A percentile compares a stretch with the other conserved stretches of the same genome.
Evolutionary conservation across 2,113 vertebrate genomes (phyloP).

Genomic region (Dromaius novaehollandiae): DNA sequence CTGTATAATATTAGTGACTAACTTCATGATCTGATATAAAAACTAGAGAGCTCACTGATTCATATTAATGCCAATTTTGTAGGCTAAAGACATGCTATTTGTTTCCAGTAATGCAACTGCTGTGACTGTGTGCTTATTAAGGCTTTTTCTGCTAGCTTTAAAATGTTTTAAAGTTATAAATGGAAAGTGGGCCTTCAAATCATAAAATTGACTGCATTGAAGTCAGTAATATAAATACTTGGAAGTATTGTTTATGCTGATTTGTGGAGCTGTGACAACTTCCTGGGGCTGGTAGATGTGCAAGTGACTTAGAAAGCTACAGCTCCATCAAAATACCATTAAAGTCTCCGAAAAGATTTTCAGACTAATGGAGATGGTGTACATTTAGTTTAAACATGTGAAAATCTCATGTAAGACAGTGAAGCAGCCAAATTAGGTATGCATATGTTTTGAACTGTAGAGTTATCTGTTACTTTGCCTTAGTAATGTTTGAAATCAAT

Average conservation of each 20-base stretch:
- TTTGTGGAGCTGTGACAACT: background rate
- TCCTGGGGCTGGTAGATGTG: background rate
- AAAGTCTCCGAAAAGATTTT: background rate
- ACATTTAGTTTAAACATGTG: background rate
- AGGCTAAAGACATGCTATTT: background rate
- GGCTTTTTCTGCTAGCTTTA: background rate
- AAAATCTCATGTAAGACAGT: background rate
- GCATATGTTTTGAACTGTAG: background rate
- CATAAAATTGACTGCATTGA: background rate
- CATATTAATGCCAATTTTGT: background rate
- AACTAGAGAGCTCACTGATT: background rate
- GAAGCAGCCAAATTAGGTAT: background rate
- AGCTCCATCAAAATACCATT: background rate
- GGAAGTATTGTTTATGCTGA: background rate
- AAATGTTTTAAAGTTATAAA: background rate
- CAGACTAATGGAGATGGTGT: background rate
- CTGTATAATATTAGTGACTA: background rate
- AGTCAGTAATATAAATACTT: background rate
- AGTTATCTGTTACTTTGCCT: background rate
- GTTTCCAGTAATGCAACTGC: background rate
- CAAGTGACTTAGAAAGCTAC: background rate
- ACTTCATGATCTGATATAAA: background rate
- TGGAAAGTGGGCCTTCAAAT: background rate
- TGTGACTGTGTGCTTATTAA: background rate
- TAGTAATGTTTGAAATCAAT: background rate